Base-by-base conservation (phyloP, 2,797 vertebrate species). In the Harpagifer antarcticus region DNA sequence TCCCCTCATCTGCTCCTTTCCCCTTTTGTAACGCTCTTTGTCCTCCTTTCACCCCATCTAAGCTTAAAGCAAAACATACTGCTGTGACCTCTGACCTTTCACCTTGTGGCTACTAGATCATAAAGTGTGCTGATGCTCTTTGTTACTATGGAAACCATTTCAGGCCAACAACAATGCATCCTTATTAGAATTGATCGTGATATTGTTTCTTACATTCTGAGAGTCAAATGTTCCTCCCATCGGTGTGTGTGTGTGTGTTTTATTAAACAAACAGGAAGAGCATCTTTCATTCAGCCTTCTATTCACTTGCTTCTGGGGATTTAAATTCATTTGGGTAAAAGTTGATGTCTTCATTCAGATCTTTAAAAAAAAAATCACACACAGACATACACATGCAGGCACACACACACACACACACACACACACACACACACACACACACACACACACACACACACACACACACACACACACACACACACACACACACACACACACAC, bases 321-420 rank as follows among this genome's bases (percentile, higher is more conserved):
- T 50, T 59, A 12, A 50, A 37, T 61, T 52, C 0, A 44, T 61
- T 45, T 44, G 1, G 40, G 20, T 11, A 49, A 66, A 20, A 8
- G 23, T 12, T 57, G 47, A 68, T 16, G 4, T 2, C 57, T 71
- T 79, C 66, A 76, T 77, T 76, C 31, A 73, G 27, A 74, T 77
- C 45, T 63, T 52, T 71, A 4, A 50, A n/a, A 50, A n/a, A 9
- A 20, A 9, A 37, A 42, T 60, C 47, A 49, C 10, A 50, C 10
- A 50, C 4, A 50, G 60, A 57, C 33, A 37, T 1, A 37, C 5
- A 37, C 33, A 37, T 31, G 6, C 5, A 1, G 5, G 6, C 33
- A 33, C 33, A 33, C 33, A 7, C 33, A 33, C 5, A 7, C 33
- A 33, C n/a, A n/a, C n/a, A n/a, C n/a, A n/a, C n/a, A n/a, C n/a